Base-by-base conservation (phyloP, 30 jellyfish, hydroid and myxozoan species). In the Catostylus mosaicus region DNA sequence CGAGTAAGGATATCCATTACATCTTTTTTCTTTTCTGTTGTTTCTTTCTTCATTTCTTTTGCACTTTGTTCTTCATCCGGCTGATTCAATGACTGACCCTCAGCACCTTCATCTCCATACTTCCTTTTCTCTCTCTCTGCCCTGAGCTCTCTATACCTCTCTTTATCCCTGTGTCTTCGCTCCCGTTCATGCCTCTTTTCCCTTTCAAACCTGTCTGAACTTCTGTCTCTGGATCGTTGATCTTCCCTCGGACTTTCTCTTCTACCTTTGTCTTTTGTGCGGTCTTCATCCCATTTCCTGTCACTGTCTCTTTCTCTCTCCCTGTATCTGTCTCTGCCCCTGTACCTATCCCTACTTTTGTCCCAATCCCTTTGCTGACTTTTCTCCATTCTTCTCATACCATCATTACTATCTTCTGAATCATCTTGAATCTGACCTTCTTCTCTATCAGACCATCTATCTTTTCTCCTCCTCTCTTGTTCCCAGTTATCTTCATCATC, bases 1-100 rank as follows among this genome's bases (percentile, higher is more conserved):
- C 91, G 75, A 62, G 98, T 93, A 52, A 93, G 85, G 22, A 87
- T 82, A 77, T 93, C 98, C 70, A 71, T 71, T 36, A 77, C 59
- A 69, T 96, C 74, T 60, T 87, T 93, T 63, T 82, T 82, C 73
- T 82, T 71, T 61, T 73, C 87, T 24, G 57, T 34, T 38, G 37
- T 51, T 30, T 27, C 79, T 48, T 85, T 87, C 33, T 75, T 54
- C 40, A 43, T 66, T 32, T 73, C 67, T 40, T 38, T 47, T 0
- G 16, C 11, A 1, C 45, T 30, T 23, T 34, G 10, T 3, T 48
- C 56, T 18, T 35, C 82, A 16, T 65, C 89, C 51, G 31, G 26
- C 14, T 70, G 66, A 35, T 46, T 38, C 2, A 14, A 77, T 30
- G 43, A 27, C 60, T n/a, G 14, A n/a, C 40, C 87, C 38, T 23